Base-by-base conservation (phyloP, 2,888 invertebrate genomes). In the Apamea sordens region DNA sequence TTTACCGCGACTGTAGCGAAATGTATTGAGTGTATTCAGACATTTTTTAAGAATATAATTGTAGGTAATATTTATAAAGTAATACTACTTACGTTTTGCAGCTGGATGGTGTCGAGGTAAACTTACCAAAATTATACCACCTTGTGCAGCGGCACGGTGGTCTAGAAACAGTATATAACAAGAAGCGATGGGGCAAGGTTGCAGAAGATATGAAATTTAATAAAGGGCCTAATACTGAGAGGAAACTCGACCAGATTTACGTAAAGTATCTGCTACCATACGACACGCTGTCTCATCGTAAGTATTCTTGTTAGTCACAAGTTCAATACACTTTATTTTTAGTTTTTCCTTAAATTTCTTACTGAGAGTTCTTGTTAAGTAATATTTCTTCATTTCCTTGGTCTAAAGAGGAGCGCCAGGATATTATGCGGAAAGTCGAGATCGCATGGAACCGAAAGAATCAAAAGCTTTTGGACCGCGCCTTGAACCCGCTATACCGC, bases 101-200 rank as follows among this genome's bases (percentile, higher is more conserved):
- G 98, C 98, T 99, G 88, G 99, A 99, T 50, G 99, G 99, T 10
- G 98, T 99, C 96, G 99, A 99, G 96, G 97, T 99, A 0, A 99
- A 99, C 93, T 95, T 99, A 6, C 98, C 99, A 0, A 98, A 98
- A 72, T 95, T 99, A 11, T 99, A 98, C 93, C 98, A 98, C 90
- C 98, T 98, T 0, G 99, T 99, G 0, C 98, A 99, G 92, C 97
- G 98, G 61, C 97, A 98, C 82, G 99, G 99, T 0, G 99, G 99
- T 0, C 96, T 99, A 24, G 98, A 98, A 91, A 98, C 98, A 90
- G 98, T 99, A 0, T 98, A 99, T 15, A 98, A 99, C 90, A 98
- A 98, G 92, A 98, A 99, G 90, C 98, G 98, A 86, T 99, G 99
- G 99, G 97, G 98, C 8, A 98, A 98, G 85, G 98, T 99, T 0